Base-by-base conservation (phyloP, 2,113 vertebrate genomes). In the Suricata suricatta region DNA sequence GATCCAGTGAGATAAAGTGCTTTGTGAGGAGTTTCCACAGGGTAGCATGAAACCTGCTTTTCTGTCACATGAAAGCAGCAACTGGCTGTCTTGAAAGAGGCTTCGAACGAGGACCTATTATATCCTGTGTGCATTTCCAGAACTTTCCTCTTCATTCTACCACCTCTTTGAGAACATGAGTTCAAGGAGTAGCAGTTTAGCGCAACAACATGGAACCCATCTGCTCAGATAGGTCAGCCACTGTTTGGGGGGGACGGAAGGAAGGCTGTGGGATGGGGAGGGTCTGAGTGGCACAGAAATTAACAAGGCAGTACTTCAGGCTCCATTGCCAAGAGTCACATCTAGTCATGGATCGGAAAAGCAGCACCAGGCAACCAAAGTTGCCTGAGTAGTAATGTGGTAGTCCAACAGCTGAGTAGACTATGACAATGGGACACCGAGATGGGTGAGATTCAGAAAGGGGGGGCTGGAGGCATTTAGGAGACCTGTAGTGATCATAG, bases 51-150 rank as follows among this genome's bases (percentile, higher is more conserved):
- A 79, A 54, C 19, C 44, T 80, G 47, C 50, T n/a, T 83, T 83
- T 71, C 64, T 82, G n/a, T 87, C 69, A 81, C 64, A 92, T 44
- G 54, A 66, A 72, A 83, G 66, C 25, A 85, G 50, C 90, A 82
- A 25, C n/a, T 87, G 68, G 1, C n/a, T 31, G 19, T 41, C 52
- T 69, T n/a, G 31, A 50, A 64, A 41, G 76, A 83, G n/a, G n/a
- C 31, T 83, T 82, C 52, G 86, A 88, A 57, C 7, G 87, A 33
- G 33, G 19, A 44, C 52, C 11, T 71, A 14, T 50, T 60, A 35
- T 5, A 38, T 76, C 35, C 60, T 72, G 31, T 7, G 41, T 41
- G 41, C 71, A 60, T 63, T 95, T 90, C 71, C 38, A 72, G 92
- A 91, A 88, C 21, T 63, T 54, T 83, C 27, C 60, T 76, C 60